These are phyloP conservation scores for Dromius quadrimaculatus DNA, from an alignment of 2,888 invertebrate genomes.

Conservation along the genomic window DNA sequence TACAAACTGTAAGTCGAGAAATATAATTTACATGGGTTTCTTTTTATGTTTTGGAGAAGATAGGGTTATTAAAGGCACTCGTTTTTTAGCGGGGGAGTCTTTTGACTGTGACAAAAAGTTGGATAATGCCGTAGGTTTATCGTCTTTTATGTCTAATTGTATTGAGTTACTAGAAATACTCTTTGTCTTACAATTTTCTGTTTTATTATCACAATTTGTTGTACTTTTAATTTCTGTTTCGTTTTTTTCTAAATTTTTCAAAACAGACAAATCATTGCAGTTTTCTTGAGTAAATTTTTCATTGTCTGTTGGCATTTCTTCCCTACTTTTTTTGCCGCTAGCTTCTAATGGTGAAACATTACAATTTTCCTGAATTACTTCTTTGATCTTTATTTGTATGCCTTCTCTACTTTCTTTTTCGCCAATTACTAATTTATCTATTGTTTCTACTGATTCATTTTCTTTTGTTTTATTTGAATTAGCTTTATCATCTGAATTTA, in stretches of 20 bases:
- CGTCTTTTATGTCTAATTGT: not conserved
- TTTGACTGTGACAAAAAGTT: conserved; percentile 5
- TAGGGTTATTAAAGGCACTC: conserved; percentile 81
- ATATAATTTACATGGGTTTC: conserved; percentile 61
- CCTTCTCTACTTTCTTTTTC: conserved; percentile 37
- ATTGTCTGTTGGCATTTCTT: no score
- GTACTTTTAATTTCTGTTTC: conserved; percentile 49
- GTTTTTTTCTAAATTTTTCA: conserved; percentile 30
- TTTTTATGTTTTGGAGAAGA: conserved; percentile 82
- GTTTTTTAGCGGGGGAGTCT: conserved; percentile 64
- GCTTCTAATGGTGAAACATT: no score
- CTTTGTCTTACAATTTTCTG: no score
- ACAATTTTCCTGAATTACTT: conserved; percentile 20
- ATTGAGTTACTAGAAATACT: conserved; percentile 14
- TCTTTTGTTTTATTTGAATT: not conserved
- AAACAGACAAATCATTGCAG: no score
- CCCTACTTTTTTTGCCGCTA: no score
- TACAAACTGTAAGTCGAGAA: conserved; percentile 7
- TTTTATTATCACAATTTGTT: conserved; percentile 53
- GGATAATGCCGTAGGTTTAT: conserved; percentile 23
- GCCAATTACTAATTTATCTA: conserved; percentile 34
- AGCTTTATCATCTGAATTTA: no score
- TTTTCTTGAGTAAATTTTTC: no score
- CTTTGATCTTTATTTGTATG: not conserved
- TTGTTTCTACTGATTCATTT: conserved; percentile 2